Percentiles rank a stretch among this genome's conserved stretches.
Conservation (phyloP, 2,888 invertebrate species). For the Drosophila histrio region DNA sequence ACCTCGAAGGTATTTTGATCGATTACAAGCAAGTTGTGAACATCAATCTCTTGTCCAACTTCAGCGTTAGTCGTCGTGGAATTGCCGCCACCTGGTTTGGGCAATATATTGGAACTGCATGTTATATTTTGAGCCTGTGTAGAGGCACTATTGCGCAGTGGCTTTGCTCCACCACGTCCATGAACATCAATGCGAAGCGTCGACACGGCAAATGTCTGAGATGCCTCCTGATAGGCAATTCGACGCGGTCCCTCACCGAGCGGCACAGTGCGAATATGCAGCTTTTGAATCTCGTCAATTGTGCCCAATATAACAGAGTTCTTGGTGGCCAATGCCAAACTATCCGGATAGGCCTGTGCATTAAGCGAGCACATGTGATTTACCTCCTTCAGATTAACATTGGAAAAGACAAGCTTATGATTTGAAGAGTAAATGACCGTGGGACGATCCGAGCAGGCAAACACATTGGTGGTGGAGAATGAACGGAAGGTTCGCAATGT, state of each 20-base stretch:
- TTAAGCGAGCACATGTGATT: slow-evolving; percentile 99
- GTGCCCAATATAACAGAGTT: slow-evolving; percentile 92
- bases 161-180: slow-evolving; percentile 89
- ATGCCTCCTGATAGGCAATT: slow-evolving; percentile 97
- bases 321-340: slow-evolving; percentile 85
- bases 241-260: slow-evolving; percentile 96
- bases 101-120: slow-evolving; percentile 86
- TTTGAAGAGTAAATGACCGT: slow-evolving; percentile 99
- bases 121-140: slow-evolving; percentile 89
- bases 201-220: slow-evolving; percentile 97
- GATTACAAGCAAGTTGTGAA: slow-evolving; percentile 94
- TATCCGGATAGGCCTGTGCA: slow-evolving; percentile 97
- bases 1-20: slow-evolving; percentile 99
- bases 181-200: slow-evolving; percentile 95
- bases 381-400: slow-evolving; percentile 97
- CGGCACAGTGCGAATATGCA: slow-evolving; percentile 98
- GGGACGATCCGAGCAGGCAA: slow-evolving; percentile 99
- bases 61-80: slow-evolving; percentile 82
- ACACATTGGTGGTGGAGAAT: slow-evolving; percentile 96
- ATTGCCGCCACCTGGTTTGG: slow-evolving; percentile 84
- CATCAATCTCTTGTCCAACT: slow-evolving; percentile 93
- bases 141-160: slow-evolving; percentile 90
- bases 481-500: slow-evolving; percentile 95
- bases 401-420: slow-evolving; percentile 99
- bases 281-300: slow-evolving; percentile 98